Percentiles rank a stretch among this genome's conserved stretches.
These are phyloP conservation scores for Polymixis flavicincta DNA, from an alignment of 2,888 invertebrate species.

Conservation along the genomic window DNA sequence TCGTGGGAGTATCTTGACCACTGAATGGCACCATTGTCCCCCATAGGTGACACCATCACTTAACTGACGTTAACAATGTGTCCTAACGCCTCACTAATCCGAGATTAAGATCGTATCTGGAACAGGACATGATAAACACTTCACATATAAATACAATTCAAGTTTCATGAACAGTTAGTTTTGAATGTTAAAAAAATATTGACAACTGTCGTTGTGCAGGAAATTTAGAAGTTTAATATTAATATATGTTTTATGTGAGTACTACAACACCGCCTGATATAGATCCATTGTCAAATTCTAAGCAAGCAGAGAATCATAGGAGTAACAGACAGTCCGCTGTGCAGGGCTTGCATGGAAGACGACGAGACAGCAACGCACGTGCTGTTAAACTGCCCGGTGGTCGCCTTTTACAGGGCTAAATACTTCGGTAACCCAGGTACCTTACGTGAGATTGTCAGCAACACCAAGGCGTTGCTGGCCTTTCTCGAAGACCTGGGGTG, in stretches of 20 bases:
- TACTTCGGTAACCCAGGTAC: no score
- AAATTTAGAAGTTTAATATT: slow-evolving; percentile 43
- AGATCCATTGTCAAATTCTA: not conserved
- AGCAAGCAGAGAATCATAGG: no score
- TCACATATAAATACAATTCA: slow-evolving; percentile 82
- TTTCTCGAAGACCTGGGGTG: no score
- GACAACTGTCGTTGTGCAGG: slow-evolving; percentile 66
- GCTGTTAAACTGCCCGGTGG: no score
- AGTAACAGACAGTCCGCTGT: no score
- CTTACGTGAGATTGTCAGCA: no score
- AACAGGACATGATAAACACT: slow-evolving; percentile 85
- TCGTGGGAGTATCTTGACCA: slow-evolving; percentile 83
- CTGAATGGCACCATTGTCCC: slow-evolving; percentile 76
- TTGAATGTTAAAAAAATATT: slow-evolving; percentile 77
- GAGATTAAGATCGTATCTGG: slow-evolving; percentile 87
- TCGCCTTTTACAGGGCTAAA: no score
- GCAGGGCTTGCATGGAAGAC: no score
- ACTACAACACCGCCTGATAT: no score
- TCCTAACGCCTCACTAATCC: slow-evolving; percentile 83
- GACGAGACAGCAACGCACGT: no score
- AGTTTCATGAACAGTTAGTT: slow-evolving; percentile 81
- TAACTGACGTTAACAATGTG: slow-evolving; percentile 80
- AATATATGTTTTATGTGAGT: no score
- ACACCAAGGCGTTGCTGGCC: no score
- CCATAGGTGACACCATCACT: slow-evolving; percentile 83